Base-by-base conservation (phyloP, 2,888 invertebrate species). In the Gymnocheta viridis region DNA sequence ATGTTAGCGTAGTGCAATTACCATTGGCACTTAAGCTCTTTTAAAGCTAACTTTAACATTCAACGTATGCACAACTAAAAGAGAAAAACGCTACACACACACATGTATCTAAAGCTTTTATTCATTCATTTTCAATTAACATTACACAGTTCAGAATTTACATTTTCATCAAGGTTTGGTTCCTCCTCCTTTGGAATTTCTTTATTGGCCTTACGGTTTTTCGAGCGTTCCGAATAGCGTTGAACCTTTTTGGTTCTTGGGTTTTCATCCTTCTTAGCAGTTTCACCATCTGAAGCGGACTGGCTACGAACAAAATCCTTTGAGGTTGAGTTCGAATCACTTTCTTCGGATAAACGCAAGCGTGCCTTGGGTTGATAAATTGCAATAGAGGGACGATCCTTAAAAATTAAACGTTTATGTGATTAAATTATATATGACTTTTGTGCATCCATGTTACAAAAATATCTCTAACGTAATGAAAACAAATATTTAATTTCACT, bases 311-410 rank as follows among this genome's bases (percentile, higher is more conserved):
- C 77, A 62, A 87, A 22, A 47, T 87, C 74, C 72, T 86, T 74
- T 35, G 54, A 60, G 14, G 82, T 78, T 12, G 77, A 67, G 69
- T 88, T 88, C 0, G 86, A 76, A 78, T 89, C 88, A 22, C 86
- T 84, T 10, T 91, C 90, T 51, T 90, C 91, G 0, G 89, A 88
- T 3, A 86, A 81, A 38, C 88, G 89, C 1, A 88, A 54, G 38
- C 91, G 88, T 2, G 89, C 87, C 85, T 91, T 97, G 0, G 98
- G 98, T 87, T 97, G 95, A 91, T 98, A 98, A 87, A 98, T 96
- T 82, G 96, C 96, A 90, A 97, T 95, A 54, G 97, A 96, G 27
- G 98, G 98, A 51, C 98, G 95, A 92, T 98, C 97, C 95, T 96
- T 88, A 89, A 86, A 74, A 41, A 7, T 38, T 0, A 58, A 64